phyloP scores from a whole-genome alignment of 2,113 vertebrate genomes.

The Aviceda subcristata region DNA sequence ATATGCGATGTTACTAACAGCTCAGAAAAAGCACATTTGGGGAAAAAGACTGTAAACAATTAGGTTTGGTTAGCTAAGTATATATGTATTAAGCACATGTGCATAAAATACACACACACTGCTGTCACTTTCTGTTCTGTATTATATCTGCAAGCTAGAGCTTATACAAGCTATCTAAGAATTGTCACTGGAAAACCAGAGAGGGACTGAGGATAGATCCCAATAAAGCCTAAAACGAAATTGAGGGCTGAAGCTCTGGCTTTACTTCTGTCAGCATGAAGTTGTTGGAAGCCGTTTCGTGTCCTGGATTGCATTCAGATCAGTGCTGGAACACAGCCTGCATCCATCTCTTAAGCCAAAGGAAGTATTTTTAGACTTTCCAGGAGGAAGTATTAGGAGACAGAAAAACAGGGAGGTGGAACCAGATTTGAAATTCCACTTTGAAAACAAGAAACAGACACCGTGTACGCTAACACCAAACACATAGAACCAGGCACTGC shows the following conservation, averaged over 20 bases:
- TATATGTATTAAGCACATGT: not conserved
- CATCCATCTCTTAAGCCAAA: not conserved
- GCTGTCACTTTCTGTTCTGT: not conserved
- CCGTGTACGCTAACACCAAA: rapidly evolving
- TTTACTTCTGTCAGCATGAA: not conserved
- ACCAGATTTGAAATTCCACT: not conserved
- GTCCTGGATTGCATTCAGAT: not conserved
- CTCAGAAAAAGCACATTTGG: not conserved
- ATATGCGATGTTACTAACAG: not conserved
- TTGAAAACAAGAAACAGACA: not conserved
- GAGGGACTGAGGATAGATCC: not conserved
- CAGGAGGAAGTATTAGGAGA: not conserved
- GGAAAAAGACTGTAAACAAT: not conserved
- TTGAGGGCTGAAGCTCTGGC: not conserved
- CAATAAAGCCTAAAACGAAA: not conserved
- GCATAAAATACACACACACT: not conserved
- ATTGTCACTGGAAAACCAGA: not conserved
- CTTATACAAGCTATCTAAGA: not conserved
- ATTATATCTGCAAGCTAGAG: not conserved
- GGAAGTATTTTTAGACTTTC: conserved; percentile 7
- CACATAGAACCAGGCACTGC: rapidly evolving
- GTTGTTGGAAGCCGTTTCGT: not conserved
- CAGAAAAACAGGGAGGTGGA: not conserved
- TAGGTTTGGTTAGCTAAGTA: not conserved
- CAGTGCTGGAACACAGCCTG: not conserved